Base-by-base conservation (phyloP, 2,797 vertebrate species). In the Cygnus olor region DNA sequence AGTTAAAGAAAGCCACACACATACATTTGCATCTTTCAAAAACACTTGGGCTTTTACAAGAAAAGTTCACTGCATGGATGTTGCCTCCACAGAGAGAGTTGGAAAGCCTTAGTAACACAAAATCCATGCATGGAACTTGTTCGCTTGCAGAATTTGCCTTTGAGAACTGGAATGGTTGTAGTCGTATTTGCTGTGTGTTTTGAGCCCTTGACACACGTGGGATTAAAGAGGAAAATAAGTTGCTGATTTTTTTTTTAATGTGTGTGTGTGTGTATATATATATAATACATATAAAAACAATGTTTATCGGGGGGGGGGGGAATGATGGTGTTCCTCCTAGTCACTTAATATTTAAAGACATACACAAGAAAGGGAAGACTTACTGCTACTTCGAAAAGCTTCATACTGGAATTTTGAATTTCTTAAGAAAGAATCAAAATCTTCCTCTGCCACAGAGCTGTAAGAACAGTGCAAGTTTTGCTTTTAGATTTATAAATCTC, bases 321-420 rank as follows among this genome's bases (percentile, higher is more conserved):
- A 19, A 70, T 61, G 47, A n/a, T 20, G 15, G 38, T 76, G 56
- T 36, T 36, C 54, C 76, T 72, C 82, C 49, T 45, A 27, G 13
- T 42, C 20, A 45, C 32, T 47, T 28, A 28, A 20, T 28, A 30
- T 32, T 49, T 79, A 10, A 53, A 91, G 78, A n/a, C 5, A 10
- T 18, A 42, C 10, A 2, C 38, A 45, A 56, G 51, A 30, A 71
- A 74, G 81, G 45, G 64, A 81, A 81, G 45, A 99, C 99, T 99
- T 98, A 99, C 99, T 98, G 91, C 98, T 99, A 85, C 98, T 99
- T 89, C 98, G 98, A 95, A 99, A 99, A 82, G 98, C 98, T 93
- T 99, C 99, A 3, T 99, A 99, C 83, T 99, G 99, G 93, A 98
- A 98, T 96, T 99, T 99, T 22, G 98, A 98, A 91, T 97, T 98